Conservation (phyloP, 2,113 vertebrate species). For the Seriola rivoliana region DNA sequence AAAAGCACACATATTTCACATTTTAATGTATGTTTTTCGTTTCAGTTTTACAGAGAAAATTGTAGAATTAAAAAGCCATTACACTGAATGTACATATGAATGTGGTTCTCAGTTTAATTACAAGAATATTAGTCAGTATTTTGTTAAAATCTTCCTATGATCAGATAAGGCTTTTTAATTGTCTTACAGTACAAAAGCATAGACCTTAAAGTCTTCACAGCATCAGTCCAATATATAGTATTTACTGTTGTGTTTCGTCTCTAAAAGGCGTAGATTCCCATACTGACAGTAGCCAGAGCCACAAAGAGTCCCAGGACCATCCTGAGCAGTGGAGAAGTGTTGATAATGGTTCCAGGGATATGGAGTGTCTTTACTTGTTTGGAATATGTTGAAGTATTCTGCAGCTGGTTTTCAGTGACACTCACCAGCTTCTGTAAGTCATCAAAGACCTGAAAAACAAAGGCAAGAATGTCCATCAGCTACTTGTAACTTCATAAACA, state of each 20-base stretch:
- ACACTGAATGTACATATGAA: not conserved
- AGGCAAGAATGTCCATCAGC: not conserved
- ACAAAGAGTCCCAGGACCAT: slow-evolving; percentile 78
- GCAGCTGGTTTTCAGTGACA: slow-evolving; percentile 34
- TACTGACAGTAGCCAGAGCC: slow-evolving; percentile 74
- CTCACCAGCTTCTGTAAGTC: slow-evolving; percentile 79
- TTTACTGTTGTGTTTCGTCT: not conserved
- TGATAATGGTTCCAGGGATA: not conserved
- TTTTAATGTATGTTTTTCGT: not conserved
- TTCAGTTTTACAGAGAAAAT: not conserved
- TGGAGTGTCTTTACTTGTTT: slow-evolving; percentile 14
- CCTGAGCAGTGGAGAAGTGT: slow-evolving; percentile 55
- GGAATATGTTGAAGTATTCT: slow-evolving; percentile 38
- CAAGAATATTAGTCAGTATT: slow-evolving; percentile 7
- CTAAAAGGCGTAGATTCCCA: slow-evolving; percentile 80
- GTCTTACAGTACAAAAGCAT: slow-evolving; percentile 2
- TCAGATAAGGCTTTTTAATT: not conserved
- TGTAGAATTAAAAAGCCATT: not conserved
- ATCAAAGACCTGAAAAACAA: slow-evolving; percentile 79
- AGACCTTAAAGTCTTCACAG: not conserved
- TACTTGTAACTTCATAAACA: not conserved
- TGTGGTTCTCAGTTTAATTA: slow-evolving; percentile 13
- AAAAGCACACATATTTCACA: slow-evolving; percentile 30
- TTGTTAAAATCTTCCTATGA: slow-evolving; percentile 1
- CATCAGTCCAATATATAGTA: not conserved